Percentiles rank a stretch among this genome's conserved stretches.
Evolutionary conservation across 1,140 invertebrate genomes (phyloP).

Genomic region (Gonioctena quinquepunctata): DNA sequence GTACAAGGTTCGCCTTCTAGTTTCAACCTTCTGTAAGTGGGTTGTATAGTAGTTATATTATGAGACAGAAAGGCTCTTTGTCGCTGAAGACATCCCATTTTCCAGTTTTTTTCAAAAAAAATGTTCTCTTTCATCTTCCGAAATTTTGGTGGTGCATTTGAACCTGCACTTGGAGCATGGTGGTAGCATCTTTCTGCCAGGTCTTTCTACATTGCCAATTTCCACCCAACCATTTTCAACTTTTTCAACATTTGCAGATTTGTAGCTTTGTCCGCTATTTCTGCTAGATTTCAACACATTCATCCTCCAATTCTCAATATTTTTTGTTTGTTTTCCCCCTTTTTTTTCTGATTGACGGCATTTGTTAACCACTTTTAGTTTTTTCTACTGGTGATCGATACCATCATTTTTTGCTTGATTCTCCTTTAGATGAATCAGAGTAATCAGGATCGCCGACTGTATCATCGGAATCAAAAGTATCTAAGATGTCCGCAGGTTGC

Average conservation of each 20-base stretch:
- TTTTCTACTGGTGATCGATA: too few species aligned
- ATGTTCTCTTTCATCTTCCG: not conserved
- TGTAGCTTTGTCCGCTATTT: conserved; percentile 8
- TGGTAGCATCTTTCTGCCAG: not conserved
- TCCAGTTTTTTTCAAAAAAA: not conserved
- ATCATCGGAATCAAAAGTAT: too few species aligned
- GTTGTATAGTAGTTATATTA: not conserved
- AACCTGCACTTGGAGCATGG: conserved; percentile 8
- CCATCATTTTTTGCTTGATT: too few species aligned
- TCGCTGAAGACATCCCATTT: not conserved
- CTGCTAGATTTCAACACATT: conserved; percentile 1
- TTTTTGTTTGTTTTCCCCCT: too few species aligned
- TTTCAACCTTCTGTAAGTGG: not conserved
- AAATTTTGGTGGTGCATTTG: conserved; percentile 11
- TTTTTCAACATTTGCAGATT: not conserved
- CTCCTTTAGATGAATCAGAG: not conserved
- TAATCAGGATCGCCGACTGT: not conserved
- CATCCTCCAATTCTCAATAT: not conserved
- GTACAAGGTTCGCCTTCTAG: not conserved
- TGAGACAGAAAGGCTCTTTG: not conserved
- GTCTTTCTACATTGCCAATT: not conserved
- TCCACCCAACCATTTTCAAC: not conserved
- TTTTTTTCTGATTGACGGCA: not conserved
- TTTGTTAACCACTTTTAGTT: not conserved
- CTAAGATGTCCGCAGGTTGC: too few species aligned